Percentiles rank a stretch among this genome's conserved stretches.
These are phyloP conservation scores for Drosophila anceps DNA, from an alignment of 2,888 invertebrate species.

Conservation along the genomic window DNA sequence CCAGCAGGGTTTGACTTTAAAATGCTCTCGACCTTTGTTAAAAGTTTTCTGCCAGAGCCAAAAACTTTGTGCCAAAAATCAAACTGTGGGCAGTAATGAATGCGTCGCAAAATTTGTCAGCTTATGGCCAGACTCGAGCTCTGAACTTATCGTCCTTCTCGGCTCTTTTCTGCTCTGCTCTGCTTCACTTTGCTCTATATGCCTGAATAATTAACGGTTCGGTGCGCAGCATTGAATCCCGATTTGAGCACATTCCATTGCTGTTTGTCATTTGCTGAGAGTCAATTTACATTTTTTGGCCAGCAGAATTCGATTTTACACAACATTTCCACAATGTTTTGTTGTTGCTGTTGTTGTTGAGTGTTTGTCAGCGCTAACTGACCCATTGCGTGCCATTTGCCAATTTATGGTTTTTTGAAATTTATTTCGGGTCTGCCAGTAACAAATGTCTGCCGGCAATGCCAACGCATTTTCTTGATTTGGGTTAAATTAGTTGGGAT, in stretches of 20 bases:
- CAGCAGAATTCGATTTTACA: constrained; percentile 53
- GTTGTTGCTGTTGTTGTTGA: constrained; percentile 23
- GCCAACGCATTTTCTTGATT: constrained; percentile 62
- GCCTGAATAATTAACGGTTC: constrained; percentile 74
- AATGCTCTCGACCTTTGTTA: constrained; percentile 75
- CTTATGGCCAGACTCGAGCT: constrained; percentile 16
- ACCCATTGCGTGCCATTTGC: constrained; percentile 61
- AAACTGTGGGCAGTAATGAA: constrained; percentile 70
- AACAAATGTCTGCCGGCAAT: constrained; percentile 54
- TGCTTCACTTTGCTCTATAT: constrained; percentile 2
- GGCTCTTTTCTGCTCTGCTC: not conserved
- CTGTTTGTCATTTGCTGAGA: constrained; percentile 58
- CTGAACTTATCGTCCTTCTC: constrained; percentile 4
- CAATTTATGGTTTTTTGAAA: constrained; percentile 74
- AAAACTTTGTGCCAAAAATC: constrained; percentile 71
- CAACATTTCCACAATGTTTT: constrained; percentile 27
- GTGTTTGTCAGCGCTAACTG: constrained; percentile 46
- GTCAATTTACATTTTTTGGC: constrained; percentile 67
- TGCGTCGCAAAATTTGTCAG: constrained; percentile 61
- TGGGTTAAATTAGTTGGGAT: constrained; percentile 67
- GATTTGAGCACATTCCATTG: constrained; percentile 36
- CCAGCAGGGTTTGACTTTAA: constrained; percentile 72
- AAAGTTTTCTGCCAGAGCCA: constrained; percentile 59
- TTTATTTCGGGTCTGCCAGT: constrained; percentile 67
- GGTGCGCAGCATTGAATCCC: constrained; percentile 54